Conservation (phyloP, 2,113 vertebrate genomes). For the Plecotus auritus region DNA sequence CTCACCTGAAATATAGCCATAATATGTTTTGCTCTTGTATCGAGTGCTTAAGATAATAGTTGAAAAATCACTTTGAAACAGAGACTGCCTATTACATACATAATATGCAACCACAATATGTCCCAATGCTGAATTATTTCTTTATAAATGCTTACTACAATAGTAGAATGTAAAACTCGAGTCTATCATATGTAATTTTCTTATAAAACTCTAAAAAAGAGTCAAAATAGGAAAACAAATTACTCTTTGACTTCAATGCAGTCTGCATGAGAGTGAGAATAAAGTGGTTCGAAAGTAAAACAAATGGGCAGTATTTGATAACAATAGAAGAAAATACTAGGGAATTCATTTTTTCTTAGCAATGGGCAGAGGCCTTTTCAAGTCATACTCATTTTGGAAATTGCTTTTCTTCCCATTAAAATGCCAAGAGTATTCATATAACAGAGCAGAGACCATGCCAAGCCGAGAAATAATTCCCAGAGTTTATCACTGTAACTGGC, state of each 20-base stretch:
- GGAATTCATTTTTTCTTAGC: neutral
- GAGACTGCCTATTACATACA: neutral
- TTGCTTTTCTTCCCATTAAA: neutral
- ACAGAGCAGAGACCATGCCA: neutral
- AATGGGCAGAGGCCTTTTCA: neutral
- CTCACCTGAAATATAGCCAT: neutral
- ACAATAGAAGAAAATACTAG: neutral
- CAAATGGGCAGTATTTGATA: neutral
- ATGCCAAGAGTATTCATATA: neutral
- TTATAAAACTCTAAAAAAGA: neutral
- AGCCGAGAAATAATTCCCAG: neutral
- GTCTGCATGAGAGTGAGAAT: neutral
- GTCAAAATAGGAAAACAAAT: slow-evolving; percentile 13
- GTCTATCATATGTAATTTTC: neutral
- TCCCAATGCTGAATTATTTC: neutral
- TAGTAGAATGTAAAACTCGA: neutral
- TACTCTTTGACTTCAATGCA: neutral
- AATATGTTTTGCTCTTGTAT: neutral
- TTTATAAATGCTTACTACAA: neutral
- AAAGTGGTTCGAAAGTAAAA: neutral
- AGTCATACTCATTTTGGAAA: neutral
- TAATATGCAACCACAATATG: neutral
- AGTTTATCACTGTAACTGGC: neutral
- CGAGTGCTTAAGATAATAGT: neutral
- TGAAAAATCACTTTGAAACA: slow-evolving; percentile 11